These are phyloP conservation scores for Eupithecia insigniata DNA, from an alignment of 2,888 invertebrate species.

Conservation along the genomic window DNA sequence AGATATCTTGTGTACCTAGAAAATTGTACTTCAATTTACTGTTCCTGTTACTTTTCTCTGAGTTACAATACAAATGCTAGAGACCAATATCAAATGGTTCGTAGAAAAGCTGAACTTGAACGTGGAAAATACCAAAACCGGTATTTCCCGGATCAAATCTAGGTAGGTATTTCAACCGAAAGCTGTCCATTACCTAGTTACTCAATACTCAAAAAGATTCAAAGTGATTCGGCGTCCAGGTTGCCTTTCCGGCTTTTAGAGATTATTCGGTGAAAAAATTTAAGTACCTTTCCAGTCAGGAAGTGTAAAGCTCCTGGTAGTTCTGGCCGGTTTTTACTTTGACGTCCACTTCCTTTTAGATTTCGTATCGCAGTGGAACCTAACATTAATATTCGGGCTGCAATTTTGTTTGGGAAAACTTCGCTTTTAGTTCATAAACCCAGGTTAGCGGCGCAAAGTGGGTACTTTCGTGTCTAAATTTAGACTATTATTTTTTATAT, in stretches of 20 bases:
- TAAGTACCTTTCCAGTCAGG: not conserved
- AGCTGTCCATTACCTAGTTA: not conserved
- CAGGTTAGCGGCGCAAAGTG: not conserved
- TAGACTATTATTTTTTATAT: no score
- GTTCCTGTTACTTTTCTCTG: not conserved
- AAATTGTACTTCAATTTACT: not conserved
- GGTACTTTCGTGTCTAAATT: no score
- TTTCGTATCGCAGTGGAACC: not conserved
- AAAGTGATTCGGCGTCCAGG: not conserved
- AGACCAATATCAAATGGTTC: not conserved
- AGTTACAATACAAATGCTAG: not conserved
- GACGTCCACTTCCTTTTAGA: not conserved
- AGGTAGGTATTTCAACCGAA: not conserved
- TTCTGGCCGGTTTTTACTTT: conserved; percentile 3
- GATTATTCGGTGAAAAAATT: conserved; percentile 3
- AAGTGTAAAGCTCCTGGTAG: conserved; percentile 1
- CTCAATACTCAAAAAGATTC: conserved; percentile 10
- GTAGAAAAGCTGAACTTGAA: not conserved
- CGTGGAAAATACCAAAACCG: not conserved
- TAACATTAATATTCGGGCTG: not conserved
- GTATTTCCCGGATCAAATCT: not conserved
- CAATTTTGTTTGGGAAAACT: not conserved
- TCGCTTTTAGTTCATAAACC: not conserved
- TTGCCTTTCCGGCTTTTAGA: conserved; percentile 6
- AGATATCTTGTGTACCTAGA: not conserved